A percentile compares a stretch with the other conserved stretches of the same genome.
These are phyloP conservation scores for Rhagoletis pomonella DNA, from an alignment of 1,140 invertebrate genomes.

Conservation along the genomic window DNA sequence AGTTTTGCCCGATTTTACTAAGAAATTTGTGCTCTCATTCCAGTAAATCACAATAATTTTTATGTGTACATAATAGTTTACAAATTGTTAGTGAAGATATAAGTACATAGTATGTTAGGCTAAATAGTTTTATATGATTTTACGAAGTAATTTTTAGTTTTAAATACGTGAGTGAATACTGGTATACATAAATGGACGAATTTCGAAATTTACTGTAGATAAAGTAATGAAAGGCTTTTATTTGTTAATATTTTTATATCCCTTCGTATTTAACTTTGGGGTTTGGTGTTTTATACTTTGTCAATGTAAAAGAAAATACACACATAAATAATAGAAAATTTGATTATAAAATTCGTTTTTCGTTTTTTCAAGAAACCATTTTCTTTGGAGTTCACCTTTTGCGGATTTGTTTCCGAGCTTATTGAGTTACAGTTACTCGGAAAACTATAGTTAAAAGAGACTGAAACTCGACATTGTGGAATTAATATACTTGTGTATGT, in stretches of 20 bases:
- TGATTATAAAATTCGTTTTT: constrained; percentile 52
- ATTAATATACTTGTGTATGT: no score
- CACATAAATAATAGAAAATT: background rate
- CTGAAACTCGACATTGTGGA: background rate
- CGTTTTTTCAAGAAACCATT: constrained; percentile 38
- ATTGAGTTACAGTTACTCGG: background rate
- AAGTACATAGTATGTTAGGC: background rate
- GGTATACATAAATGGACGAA: constrained; percentile 53
- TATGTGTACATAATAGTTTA: background rate
- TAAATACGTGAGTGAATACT: background rate
- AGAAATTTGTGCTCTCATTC: no score
- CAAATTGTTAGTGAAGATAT: background rate
- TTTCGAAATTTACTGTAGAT: constrained; percentile 53
- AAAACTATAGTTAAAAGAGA: background rate
- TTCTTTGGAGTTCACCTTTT: background rate
- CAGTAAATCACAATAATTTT: no score
- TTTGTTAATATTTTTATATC: constrained; percentile 28
- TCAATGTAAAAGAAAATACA: background rate
- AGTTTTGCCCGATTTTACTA: no score
- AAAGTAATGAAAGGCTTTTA: constrained; percentile 55
- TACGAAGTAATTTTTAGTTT: background rate
- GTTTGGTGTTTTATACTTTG: background rate
- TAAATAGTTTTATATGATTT: background rate
- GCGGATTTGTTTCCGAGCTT: background rate
- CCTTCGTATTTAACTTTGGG: background rate